Evolutionary conservation across 2,113 vertebrate species (phyloP).

Genomic region (Paracyprichromis sp.): DNA sequence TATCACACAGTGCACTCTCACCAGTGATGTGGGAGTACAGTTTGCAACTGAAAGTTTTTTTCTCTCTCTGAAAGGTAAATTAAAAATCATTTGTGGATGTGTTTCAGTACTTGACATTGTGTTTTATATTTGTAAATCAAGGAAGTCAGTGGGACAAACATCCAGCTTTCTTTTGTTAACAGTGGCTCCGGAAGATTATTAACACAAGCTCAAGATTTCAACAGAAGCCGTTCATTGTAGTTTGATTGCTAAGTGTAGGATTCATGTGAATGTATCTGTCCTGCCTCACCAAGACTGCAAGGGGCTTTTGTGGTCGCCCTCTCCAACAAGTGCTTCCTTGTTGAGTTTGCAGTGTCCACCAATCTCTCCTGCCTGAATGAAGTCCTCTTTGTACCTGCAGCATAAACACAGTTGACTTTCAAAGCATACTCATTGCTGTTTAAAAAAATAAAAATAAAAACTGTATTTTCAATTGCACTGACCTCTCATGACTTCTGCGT

Average conservation of each 20-base stretch:
- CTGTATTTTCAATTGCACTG: slow-evolving; percentile 6
- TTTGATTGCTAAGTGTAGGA: background rate
- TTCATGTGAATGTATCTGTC: background rate
- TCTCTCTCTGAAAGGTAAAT: background rate
- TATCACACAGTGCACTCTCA: background rate
- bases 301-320: slow-evolving; percentile 91
- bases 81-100: background rate
- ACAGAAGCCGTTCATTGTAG: background rate
- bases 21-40: background rate
- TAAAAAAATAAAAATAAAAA: background rate
- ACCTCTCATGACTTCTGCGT: slow-evolving; percentile 88
- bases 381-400: slow-evolving; percentile 84
- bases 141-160: background rate
- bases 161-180: background rate
- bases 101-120: background rate
- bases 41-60: background rate
- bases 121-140: background rate
- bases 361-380: slow-evolving; percentile 82
- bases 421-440: background rate
- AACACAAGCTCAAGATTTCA: background rate
- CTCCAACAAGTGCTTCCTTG: slow-evolving; percentile 63
- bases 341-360: slow-evolving; percentile 84
- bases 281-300: slow-evolving; percentile 90
- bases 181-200: background rate
- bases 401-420: background rate